phyloP scores from a whole-genome alignment of 1,140 invertebrate genomes.

The Scaptomyza graminum region DNA sequence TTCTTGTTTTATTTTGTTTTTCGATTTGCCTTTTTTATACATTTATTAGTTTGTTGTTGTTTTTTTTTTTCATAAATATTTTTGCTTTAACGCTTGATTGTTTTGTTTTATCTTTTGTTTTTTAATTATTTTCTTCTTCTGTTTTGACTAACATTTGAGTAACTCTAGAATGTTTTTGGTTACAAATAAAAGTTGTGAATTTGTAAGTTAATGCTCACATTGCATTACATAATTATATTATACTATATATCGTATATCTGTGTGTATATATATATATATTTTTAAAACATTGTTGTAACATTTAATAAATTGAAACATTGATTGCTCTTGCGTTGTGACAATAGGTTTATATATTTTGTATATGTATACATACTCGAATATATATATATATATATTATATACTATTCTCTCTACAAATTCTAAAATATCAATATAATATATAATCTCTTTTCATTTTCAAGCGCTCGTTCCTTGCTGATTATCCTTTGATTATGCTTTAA shows the following conservation, averaged over 20 bases:
- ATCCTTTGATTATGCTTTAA: conserved; percentile 46
- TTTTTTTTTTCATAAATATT: neutral
- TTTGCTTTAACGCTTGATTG: neutral
- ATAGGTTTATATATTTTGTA: conserved; percentile 52
- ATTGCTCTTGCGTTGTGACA: conserved; percentile 79
- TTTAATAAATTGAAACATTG: conserved; percentile 80
- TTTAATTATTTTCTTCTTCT: neutral
- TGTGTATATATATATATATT: conserved; percentile 35
- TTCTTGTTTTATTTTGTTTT: no score
- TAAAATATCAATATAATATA: conserved; percentile 16
- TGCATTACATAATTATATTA: conserved; percentile 15
- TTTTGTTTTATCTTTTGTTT: neutral
- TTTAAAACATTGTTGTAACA: conserved; percentile 73
- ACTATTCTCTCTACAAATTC: conserved; percentile 8
- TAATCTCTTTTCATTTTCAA: conserved; percentile 14
- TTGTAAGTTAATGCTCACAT: conserved; percentile 8
- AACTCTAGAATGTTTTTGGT: conserved; percentile 46
- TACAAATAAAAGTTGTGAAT: conserved; percentile 16
- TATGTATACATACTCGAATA: conserved; percentile 42
- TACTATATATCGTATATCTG: conserved; percentile 32
- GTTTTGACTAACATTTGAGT: conserved; percentile 30
- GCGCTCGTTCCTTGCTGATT: conserved; percentile 47
- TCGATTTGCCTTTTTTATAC: neutral
- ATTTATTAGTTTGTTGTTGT: conserved; percentile 3
- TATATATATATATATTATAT: conserved; percentile 52